Percentiles rank a stretch among this genome's conserved stretches.
These are phyloP conservation scores for Narcine bancroftii DNA, from an alignment of 2,113 vertebrate genomes.

Conservation along the genomic window DNA sequence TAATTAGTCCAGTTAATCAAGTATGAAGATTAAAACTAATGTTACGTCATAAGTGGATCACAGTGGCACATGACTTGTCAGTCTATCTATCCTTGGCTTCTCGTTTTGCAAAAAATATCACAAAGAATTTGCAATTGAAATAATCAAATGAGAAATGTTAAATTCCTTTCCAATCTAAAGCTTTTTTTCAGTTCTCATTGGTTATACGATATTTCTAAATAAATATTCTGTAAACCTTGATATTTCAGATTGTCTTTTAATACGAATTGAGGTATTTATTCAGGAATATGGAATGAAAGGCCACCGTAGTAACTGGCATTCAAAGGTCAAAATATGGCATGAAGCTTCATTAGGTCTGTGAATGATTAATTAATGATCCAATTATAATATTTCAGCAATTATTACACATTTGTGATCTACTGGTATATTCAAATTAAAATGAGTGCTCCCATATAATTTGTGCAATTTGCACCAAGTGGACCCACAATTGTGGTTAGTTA, in stretches of 20 bases:
- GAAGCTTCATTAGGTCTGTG: neutral
- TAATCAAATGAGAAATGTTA: neutral
- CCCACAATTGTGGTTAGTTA: too few species aligned
- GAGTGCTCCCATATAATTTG: neutral
- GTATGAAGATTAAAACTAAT: neutral
- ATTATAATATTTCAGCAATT: neutral
- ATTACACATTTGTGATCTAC: constrained; percentile 3
- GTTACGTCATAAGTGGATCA: neutral
- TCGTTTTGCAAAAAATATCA: neutral
- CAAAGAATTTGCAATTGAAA: neutral
- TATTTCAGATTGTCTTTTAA: neutral
- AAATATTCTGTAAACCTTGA: neutral
- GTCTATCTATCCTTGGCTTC: neutral
- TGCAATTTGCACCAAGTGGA: too few species aligned
- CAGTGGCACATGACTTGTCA: neutral
- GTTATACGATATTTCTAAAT: neutral
- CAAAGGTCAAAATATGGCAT: constrained; percentile 20
- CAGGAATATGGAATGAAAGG: neutral
- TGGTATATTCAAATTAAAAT: neutral
- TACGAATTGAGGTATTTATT: constrained; percentile 11
- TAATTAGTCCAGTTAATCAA: neutral
- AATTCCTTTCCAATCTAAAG: neutral
- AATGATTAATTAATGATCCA: constrained; percentile 16
- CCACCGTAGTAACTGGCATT: neutral
- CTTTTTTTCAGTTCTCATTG: neutral